These are phyloP conservation scores for Myotis pilosus DNA, from an alignment of 2,797 vertebrate species.

Conservation along the genomic window DNA sequence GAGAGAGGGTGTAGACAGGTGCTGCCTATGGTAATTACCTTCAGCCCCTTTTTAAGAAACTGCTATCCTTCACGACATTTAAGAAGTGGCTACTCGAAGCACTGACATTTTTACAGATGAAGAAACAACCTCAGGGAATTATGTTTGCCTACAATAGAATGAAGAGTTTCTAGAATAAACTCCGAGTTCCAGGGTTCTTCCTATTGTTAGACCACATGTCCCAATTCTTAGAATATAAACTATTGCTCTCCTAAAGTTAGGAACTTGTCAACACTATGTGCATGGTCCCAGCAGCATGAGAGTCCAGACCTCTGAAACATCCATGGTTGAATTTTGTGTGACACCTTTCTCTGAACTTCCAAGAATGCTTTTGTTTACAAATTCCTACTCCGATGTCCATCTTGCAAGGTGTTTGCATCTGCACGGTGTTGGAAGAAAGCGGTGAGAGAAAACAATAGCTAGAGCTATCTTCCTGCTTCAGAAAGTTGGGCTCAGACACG, in stretches of 20 bases:
- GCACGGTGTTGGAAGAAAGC: neutral
- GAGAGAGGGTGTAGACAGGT: neutral
- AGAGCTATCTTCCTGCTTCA: conserved; percentile 9
- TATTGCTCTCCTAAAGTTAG: neutral
- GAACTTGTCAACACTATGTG: neutral
- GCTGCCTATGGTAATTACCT: neutral
- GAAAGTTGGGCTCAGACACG: conserved; percentile 23
- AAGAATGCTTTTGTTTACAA: conserved; percentile 39
- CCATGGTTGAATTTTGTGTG: neutral
- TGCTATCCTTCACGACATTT: neutral
- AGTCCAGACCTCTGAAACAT: conserved; percentile 1
- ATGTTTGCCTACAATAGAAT: neutral
- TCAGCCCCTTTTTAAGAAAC: neutral
- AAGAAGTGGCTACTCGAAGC: neutral
- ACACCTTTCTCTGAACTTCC: conserved; percentile 31
- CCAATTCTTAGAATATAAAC: neutral
- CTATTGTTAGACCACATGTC: neutral
- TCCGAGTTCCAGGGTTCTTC: neutral
- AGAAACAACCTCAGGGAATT: neutral
- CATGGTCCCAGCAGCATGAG: neutral
- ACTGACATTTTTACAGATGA: neutral
- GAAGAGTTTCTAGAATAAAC: conserved; percentile 4
- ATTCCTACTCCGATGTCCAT: conserved; percentile 4
- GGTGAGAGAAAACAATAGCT: conserved; percentile 28
- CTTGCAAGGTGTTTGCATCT: neutral